Evolutionary conservation across 2,888 invertebrate species (phyloP).

Genomic region (Macrosoma leucophasiata): DNA sequence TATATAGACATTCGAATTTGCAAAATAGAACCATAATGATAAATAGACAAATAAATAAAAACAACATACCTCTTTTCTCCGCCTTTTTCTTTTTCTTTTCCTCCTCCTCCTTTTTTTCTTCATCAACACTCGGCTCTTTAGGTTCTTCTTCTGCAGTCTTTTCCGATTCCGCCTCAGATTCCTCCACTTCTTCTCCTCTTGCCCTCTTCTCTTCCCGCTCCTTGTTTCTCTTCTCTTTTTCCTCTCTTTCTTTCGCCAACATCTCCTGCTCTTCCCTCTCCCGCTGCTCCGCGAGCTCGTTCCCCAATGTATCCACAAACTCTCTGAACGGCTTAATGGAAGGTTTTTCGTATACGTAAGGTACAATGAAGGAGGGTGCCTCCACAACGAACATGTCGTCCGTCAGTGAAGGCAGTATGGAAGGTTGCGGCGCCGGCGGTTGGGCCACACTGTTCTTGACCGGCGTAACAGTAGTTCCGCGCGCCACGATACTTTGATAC

Average conservation of each 20-base stretch:
- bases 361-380: conserved; percentile 94
- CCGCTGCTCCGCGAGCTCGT: conserved; percentile 77
- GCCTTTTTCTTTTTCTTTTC: conserved; percentile 34
- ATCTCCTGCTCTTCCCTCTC: conserved; percentile 70
- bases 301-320: conserved; percentile 79
- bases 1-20: too few relatives aligned
- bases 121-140: conserved; percentile 27
- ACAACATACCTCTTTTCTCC: conserved; percentile 41
- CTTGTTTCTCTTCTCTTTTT: conserved; percentile 36
- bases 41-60: too few relatives aligned
- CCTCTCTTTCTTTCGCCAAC: conserved; percentile 45
- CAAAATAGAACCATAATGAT: too few relatives aligned
- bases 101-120: conserved; percentile 35
- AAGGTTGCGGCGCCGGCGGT: conserved; percentile 70
- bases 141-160: conserved; percentile 35
- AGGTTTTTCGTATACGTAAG: conserved; percentile 94
- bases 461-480: conserved; percentile 60
- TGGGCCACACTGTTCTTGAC: conserved; percentile 37
- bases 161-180: conserved; percentile 28
- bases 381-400: conserved; percentile 96
- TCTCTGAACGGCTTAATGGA: conserved; percentile 86
- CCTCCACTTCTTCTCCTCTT: conserved; percentile 22
- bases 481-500: conserved; percentile 70
- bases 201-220: conserved; percentile 42
- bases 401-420: conserved; percentile 87